Evolutionary conservation across 2,797 vertebrate genomes (phyloP), one percentile per base, ranked within the genome.

Genomic region (Molossus alvarezi): DNA sequence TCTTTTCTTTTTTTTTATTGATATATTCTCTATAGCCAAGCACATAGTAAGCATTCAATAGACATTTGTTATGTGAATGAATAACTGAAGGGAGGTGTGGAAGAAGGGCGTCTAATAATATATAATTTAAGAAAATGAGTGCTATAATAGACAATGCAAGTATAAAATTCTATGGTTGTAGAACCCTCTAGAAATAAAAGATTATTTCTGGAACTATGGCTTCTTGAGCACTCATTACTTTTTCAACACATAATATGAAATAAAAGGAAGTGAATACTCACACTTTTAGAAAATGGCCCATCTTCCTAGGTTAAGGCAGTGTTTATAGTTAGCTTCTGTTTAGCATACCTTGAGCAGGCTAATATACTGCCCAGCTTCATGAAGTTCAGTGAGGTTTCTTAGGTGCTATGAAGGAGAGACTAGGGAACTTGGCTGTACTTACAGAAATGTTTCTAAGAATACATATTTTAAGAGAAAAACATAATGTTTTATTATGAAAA

Each of bases 401-500:
- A 45, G 17, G 4, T 71, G 48, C 33, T 88, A 53, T 4, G 1
- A 14, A 13, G 57, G 55, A n/a, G 23, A 95, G 53, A 73, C 14
- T 18, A 88, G 79, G 37, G 18, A 71, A 83, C 27, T 77, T 33
- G 64, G 77, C 72, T 71, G 3, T 83, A 53, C 72, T 62, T 71
- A 79, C 37, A 65, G 29, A 95, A 21, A 41, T 73, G 51, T 60
- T 23, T 13, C 58, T 60, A 73, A 92, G 80, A 93, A 80, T 27
- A 90, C 5, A 27, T 17, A 85, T 51, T 57, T 84, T 79, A 79
- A 92, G 85, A 65, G 57, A 77, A 83, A 88, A 79, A 25, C 65
- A 23, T n/a, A 88, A 53, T 80, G 53, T 73, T 89, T 84, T 55
- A 72, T 64, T 89, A 72, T 71, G 33, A 41, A 92, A 88, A 83